Percentiles rank a stretch among this genome's conserved stretches.
Evolutionary conservation across 2,113 vertebrate species (phyloP).

Genomic region (Alethe diademata): DNA sequence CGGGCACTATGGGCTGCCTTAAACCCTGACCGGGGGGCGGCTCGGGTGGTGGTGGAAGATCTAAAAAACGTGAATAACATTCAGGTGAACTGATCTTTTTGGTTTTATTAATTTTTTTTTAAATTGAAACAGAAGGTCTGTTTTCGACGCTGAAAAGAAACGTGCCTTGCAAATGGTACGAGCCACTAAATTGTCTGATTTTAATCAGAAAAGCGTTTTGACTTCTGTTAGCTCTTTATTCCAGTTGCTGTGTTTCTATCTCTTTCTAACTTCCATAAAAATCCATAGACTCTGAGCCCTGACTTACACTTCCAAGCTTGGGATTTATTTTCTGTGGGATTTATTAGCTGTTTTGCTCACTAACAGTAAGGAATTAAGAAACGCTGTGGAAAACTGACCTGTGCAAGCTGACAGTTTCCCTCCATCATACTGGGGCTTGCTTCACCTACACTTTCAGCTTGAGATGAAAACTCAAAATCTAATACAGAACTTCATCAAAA

Average conservation of each 20-base stretch:
- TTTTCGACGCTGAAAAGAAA: conserved; percentile 37
- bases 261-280: neutral
- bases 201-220: neutral
- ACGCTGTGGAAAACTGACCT: neutral
- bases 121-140: conserved; percentile 54
- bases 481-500: neutral
- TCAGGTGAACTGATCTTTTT: conserved; percentile 69
- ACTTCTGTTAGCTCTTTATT: neutral
- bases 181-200: neutral
- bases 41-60: conserved; percentile 98
- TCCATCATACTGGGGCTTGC: neutral
- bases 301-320: neutral
- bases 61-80: conserved; percentile 83
- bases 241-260: neutral
- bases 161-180: neutral
- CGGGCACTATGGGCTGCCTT: conserved; percentile 82
- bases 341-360: neutral
- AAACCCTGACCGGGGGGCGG: conserved; percentile 94
- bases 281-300: neutral
- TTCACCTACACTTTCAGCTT: neutral
- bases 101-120: conserved; percentile 28
- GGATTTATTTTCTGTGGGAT: neutral
- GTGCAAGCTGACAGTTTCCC: neutral
- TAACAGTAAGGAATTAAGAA: conserved; percentile 19
- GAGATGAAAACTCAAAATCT: neutral